phyloP scores from a whole-genome alignment of 1,140 invertebrate genomes.

The Cydia amplana region DNA sequence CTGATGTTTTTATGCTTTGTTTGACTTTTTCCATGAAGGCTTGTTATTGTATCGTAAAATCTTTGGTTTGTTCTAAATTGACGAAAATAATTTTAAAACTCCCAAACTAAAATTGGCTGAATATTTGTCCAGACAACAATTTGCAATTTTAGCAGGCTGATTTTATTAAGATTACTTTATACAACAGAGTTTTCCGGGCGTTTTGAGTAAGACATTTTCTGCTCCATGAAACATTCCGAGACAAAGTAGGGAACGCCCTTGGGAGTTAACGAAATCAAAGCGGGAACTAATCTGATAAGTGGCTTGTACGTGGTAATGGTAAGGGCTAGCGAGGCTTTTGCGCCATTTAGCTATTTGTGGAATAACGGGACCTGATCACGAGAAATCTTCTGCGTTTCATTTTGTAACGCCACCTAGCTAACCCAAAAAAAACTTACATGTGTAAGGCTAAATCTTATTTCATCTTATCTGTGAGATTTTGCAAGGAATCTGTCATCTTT shows the following conservation, averaged over 20 bases:
- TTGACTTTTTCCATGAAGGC: no score
- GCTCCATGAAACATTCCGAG: neutral
- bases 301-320: conserved; percentile 7
- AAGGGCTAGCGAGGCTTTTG: neutral
- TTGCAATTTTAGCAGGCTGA: no score
- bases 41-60: no score
- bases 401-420: neutral
- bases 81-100: no score
- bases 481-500: no score
- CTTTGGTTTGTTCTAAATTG: no score
- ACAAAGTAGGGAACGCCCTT: neutral
- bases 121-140: no score
- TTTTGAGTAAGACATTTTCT: neutral
- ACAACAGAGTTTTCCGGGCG: no score
- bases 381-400: neutral
- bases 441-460: neutral
- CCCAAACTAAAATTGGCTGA: no score
- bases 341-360: neutral
- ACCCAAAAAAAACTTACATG: neutral
- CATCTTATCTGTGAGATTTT: no score
- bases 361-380: neutral
- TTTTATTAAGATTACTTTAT: no score
- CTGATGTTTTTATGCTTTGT: no score
- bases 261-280: conserved; percentile 3
- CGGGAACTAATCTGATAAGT: conserved; percentile 15